Evolutionary conservation across 2,888 invertebrate genomes (phyloP), one percentile per base, ranked within the genome.

Genomic region (Aleiodes leptofemur): DNA sequence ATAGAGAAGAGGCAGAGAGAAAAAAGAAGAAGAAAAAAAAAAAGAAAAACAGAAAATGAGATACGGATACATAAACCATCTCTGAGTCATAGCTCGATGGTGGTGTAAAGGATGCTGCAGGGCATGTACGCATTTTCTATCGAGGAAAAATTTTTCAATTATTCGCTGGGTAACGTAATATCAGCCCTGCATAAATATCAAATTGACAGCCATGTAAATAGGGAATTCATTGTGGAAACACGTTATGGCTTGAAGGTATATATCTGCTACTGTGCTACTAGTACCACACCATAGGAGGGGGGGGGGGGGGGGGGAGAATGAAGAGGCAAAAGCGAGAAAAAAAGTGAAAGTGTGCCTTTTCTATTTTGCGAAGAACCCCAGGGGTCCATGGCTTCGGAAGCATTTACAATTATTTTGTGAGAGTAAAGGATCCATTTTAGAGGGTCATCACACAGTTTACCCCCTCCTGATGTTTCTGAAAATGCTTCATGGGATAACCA

Each of bases 201-300:
- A 84, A 88, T 88, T 87, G 88, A 86, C 87, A 85, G 85, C 79
- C 11, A 34, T 55, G 85, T 85, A 88, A 87, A 88, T 86, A 85
- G 85, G 86, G 2, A 84, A 86, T 86, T 85, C 86, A 86, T 87
- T 87, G 85, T 86, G 84, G 86, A 86, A 88, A 87, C 84, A 86
- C 83, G 84, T 86, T 84, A 86, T 83, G 80, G 82, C 71, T 76
- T 74, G 78, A 79, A 82, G 73, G 78, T 64, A 71, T 73, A 79
- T 51, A 79, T 51, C 73, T 68, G 59, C 74, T 64, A 72, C 72
- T 69, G 70, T 72, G 50, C 69, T 74, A 76, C 56, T 72, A 76
- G 56, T 43, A 56, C 34, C 38, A 43, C 43, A 23, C 23, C 23
- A 23, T 1, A 23, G 2, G 23, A 23, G 23, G 2, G 23, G 23